A percentile compares a stretch with the other conserved stretches of the same genome.
These are phyloP conservation scores for Acanthopleura granulata DNA, from an alignment of 2,888 invertebrate genomes.

Conservation along the genomic window DNA sequence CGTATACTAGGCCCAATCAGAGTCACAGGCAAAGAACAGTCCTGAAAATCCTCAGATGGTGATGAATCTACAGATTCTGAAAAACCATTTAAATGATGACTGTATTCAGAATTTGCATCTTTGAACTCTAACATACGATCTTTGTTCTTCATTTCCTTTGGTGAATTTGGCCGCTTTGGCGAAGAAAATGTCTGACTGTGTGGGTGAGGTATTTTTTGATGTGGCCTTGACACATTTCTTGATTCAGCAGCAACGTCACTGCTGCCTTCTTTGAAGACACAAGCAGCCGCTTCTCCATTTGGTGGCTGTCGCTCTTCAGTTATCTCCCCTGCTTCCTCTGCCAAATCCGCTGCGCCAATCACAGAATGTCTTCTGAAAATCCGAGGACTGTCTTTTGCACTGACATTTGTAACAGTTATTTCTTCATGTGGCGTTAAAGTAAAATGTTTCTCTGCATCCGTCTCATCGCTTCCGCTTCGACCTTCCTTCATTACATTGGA, in stretches of 20 bases:
- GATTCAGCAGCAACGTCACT: not conserved
- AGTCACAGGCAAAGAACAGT: too few species aligned
- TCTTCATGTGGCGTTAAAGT: not conserved
- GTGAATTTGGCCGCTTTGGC: not conserved
- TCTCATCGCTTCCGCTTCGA: not conserved
- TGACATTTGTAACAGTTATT: constrained; percentile 3
- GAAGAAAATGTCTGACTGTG: not conserved
- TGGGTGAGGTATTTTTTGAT: not conserved
- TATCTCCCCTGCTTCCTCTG: constrained; percentile 9
- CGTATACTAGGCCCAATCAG: too few species aligned
- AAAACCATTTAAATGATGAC: too few species aligned
- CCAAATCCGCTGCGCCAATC: not conserved
- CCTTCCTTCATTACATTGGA: not conserved
- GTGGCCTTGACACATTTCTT: not conserved
- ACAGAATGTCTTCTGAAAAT: not conserved
- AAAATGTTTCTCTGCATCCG: not conserved
- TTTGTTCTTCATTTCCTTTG: too few species aligned
- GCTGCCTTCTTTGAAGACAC: constrained; percentile 8
- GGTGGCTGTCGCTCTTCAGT: not conserved
- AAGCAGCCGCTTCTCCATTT: not conserved
- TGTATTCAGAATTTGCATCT: too few species aligned
- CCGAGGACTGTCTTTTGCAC: not conserved
- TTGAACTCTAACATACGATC: too few species aligned
- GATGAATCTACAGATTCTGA: too few species aligned
- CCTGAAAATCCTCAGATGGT: too few species aligned